These are phyloP conservation scores for Galago senegalensis DNA, from an alignment of 2,797 vertebrate species.

Conservation along the genomic window DNA sequence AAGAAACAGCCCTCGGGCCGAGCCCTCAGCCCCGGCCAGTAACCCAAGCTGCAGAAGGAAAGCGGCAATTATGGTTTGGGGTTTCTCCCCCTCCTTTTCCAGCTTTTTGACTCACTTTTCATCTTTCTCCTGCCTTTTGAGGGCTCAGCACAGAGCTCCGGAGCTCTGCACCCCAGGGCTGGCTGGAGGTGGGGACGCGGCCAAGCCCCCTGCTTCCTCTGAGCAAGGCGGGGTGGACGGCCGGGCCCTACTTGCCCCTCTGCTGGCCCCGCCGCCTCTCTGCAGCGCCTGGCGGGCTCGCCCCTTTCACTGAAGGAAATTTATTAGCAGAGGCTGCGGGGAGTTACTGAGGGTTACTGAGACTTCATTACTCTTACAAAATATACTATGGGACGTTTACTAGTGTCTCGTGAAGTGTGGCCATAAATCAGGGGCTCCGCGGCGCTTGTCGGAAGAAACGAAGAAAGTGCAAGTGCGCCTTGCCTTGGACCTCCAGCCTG, in stretches of 20 bases:
- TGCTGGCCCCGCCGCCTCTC: conserved; percentile 54
- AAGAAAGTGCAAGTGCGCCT: conserved; percentile 77
- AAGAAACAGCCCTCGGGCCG: conserved; percentile 18
- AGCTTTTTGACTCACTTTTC: conserved; percentile 64
- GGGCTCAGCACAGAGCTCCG: background rate
- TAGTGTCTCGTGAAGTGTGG: conserved; percentile 85
- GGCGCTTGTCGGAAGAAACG: conserved; percentile 88
- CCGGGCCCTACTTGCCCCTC: conserved; percentile 2
- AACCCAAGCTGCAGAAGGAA: conserved; percentile 67
- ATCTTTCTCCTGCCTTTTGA: conserved; percentile 56
- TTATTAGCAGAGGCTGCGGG: conserved; percentile 78
- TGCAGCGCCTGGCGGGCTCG: conserved; percentile 67
- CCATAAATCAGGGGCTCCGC: conserved; percentile 89
- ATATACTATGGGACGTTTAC: conserved; percentile 86
- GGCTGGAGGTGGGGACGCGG: background rate
- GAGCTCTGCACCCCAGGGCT: background rate
- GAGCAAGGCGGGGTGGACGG: background rate
- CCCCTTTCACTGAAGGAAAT: conserved; percentile 76
- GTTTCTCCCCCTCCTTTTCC: conserved; percentile 68
- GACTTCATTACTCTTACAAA: conserved; percentile 88
- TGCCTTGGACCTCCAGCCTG: background rate
- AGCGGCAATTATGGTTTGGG: conserved; percentile 69
- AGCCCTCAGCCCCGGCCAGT: conserved; percentile 9
- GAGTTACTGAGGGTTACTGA: conserved; percentile 83
- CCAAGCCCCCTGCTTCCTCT: background rate